Evolutionary conservation across 2,113 vertebrate genomes (phyloP), one percentile per base, ranked within the genome.

Genomic region (Hippocampus abdominalis): DNA sequence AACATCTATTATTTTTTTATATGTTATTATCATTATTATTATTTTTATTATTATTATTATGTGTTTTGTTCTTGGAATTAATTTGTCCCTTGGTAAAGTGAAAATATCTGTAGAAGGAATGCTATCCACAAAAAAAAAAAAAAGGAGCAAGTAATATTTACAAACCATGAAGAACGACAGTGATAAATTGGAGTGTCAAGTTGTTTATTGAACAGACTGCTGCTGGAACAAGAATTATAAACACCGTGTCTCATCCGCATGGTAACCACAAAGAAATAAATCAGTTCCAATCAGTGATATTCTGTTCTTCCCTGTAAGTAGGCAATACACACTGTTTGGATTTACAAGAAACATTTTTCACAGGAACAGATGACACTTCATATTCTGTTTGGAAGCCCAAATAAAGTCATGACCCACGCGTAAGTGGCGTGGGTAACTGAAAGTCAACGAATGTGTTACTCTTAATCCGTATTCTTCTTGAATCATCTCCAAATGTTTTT

Each of bases 151-250:
- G 39, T 44, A 15, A 46, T 64, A 44, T 64, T 64, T 46, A 46
- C 40, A 46, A 46, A 64, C n/a, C 40, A 25, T 25, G 23, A 44
- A 44, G 40, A 15, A 44, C 23, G 42, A 46, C 63, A 23, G 40
- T 64, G 40, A 46, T 27, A 46, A 64, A 64, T 64, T 42, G 27
- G 63, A 13, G 23, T 46, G 63, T 64, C 39, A 64, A 25, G 15
- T 46, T 64, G 63, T 64, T 64, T 64, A 64, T 64, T 64, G 11
- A 27, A 64, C 40, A 18, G 42, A 27, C n/a, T 46, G 40, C 42
- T 44, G 63, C 42, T 64, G 63, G 40, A 64, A 46, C 40, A 64
- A 46, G 40, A 27, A 64, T 64, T 64, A 64, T 44, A 64, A 64
- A 64, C 42, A 64, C 4, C 9, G 23, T 15, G 63, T 64, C 63